Evolutionary conservation across 2,888 invertebrate genomes (phyloP).

Genomic region (Eupithecia dodoneata): DNA sequence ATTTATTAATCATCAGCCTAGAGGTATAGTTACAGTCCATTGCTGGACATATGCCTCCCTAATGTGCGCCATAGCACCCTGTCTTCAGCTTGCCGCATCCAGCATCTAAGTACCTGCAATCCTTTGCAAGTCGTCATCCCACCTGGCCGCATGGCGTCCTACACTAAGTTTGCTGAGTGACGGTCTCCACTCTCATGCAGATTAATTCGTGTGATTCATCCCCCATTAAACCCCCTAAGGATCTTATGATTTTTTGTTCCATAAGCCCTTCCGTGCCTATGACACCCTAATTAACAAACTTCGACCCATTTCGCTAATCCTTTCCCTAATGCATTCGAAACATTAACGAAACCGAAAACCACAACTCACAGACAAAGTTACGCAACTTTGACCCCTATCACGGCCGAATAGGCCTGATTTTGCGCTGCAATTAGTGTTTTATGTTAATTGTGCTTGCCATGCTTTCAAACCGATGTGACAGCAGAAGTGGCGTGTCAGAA

Average conservation of each 20-base stretch:
- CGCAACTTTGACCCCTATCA: conserved; percentile 22
- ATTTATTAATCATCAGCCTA: neutral
- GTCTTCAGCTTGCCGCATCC: no score
- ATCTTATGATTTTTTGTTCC: neutral
- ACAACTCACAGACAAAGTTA: neutral
- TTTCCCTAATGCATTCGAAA: conserved; percentile 6
- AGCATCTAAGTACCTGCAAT: no score
- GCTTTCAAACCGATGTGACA: conserved; percentile 52
- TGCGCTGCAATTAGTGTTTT: conserved; percentile 40
- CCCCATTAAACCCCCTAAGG: neutral
- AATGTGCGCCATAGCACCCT: no score
- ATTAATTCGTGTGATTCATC: neutral
- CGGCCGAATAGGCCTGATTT: conserved; percentile 11
- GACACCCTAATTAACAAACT: conserved; percentile 1
- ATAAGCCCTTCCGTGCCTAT: neutral
- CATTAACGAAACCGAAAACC: conserved; percentile 2
- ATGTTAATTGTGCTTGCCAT: conserved; percentile 50
- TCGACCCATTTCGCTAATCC: conserved; percentile 8
- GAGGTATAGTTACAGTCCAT: no score
- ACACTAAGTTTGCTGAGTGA: no score
- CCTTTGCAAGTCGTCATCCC: no score
- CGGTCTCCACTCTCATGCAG: neutral
- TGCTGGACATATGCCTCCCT: no score
- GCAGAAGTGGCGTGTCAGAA: conserved; percentile 48
- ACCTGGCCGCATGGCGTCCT: no score